phyloP scores from a whole-genome alignment of 1,140 invertebrate species.

The Piezodorus guildinii region DNA sequence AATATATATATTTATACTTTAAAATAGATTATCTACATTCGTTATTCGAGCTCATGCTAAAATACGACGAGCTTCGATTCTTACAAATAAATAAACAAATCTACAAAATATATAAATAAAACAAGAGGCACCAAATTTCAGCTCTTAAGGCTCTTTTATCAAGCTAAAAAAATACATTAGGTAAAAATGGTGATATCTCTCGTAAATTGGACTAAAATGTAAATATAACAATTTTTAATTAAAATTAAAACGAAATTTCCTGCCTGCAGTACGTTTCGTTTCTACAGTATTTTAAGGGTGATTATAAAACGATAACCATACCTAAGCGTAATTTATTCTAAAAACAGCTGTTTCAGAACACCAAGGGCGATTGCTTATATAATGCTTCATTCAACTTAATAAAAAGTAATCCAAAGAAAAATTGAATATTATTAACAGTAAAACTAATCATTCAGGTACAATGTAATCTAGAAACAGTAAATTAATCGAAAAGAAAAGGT shows the following conservation, averaged over 20 bases:
- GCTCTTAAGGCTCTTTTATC: not conserved
- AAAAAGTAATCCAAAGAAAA: too few species aligned
- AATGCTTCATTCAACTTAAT: too few species aligned
- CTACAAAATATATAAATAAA: not conserved
- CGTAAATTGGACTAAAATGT: not conserved
- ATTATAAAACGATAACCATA: too few species aligned
- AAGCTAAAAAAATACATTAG: not conserved
- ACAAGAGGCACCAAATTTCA: slow-evolving; percentile 6
- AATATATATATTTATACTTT: not conserved
- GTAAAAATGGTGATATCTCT: not conserved
- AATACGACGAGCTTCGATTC: not conserved
- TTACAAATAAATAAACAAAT: not conserved
- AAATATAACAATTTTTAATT: not conserved
- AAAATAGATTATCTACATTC: not conserved
- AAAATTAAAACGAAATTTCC: slow-evolving; percentile 1
- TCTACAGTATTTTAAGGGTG: too few species aligned
- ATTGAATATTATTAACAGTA: too few species aligned
- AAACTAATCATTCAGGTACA: too few species aligned
- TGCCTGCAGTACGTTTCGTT: not conserved
- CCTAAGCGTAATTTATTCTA: too few species aligned
- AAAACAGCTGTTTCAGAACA: too few species aligned
- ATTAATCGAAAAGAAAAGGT: too few species aligned
- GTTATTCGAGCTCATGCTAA: not conserved
- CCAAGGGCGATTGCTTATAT: too few species aligned
- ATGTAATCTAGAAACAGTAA: too few species aligned